These are phyloP conservation scores for Pseudomyrmex gracilis DNA, from an alignment of 1,140 invertebrate species.

Conservation along the genomic window DNA sequence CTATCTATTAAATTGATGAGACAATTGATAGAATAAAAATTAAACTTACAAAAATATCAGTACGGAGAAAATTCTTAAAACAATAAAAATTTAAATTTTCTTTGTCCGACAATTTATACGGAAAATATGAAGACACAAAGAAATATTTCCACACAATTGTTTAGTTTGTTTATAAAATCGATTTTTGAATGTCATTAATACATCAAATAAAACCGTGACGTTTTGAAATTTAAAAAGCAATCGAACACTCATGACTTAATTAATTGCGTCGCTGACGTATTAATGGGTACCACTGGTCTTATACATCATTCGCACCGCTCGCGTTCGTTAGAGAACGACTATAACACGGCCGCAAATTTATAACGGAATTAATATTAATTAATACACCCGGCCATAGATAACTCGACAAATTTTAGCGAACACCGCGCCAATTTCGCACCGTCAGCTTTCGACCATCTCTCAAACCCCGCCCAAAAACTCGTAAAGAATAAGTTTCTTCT, in stretches of 20 bases:
- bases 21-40: too few relatives aligned
- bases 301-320: conserved; percentile 34
- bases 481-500: conserved; percentile 27
- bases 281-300: conserved; percentile 44
- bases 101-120: too few relatives aligned
- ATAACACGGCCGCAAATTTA: conserved; percentile 66
- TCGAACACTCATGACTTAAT: conserved; percentile 52
- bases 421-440: conserved; percentile 24
- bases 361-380: conserved; percentile 73
- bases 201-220: background rate
- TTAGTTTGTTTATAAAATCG: too few relatives aligned
- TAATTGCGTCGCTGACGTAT: conserved; percentile 38
- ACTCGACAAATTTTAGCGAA: conserved; percentile 51
- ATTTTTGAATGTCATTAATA: too few relatives aligned
- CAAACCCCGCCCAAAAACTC: conserved; percentile 28
- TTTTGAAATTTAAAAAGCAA: conserved; percentile 33
- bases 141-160: too few relatives aligned
- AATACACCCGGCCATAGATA: conserved; percentile 64
- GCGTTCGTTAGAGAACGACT: conserved; percentile 40
- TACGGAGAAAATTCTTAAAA: too few relatives aligned
- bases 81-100: too few relatives aligned
- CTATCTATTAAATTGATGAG: too few relatives aligned
- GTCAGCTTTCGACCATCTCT: conserved; percentile 38
- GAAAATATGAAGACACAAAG: too few relatives aligned
- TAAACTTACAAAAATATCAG: too few relatives aligned